Evolutionary conservation across 2,888 invertebrate species (phyloP).

Genomic region (Hypomecis atomaria): DNA sequence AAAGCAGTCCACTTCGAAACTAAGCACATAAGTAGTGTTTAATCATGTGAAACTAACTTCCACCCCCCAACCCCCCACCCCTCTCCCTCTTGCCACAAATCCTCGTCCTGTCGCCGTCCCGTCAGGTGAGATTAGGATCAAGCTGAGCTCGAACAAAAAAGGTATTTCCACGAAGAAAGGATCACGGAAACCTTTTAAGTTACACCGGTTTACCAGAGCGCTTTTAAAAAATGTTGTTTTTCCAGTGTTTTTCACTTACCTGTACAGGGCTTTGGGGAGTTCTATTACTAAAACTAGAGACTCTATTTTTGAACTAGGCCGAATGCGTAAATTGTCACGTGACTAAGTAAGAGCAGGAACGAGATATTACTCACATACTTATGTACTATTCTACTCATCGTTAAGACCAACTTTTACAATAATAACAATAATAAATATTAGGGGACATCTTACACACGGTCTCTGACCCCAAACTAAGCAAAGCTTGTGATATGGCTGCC

Average conservation of each 20-base stretch:
- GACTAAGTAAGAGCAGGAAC: too few relatives aligned
- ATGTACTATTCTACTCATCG: too few relatives aligned
- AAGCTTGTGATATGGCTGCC: too few relatives aligned
- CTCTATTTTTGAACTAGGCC: too few relatives aligned
- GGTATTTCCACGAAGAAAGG: constrained; percentile 19
- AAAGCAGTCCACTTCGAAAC: constrained; percentile 1
- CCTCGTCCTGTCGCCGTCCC: constrained; percentile 19
- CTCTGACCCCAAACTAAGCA: too few relatives aligned
- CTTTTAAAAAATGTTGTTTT: constrained; percentile 6
- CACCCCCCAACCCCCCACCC: neutral
- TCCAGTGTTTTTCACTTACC: neutral
- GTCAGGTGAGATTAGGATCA: constrained; percentile 31
- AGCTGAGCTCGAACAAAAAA: constrained; percentile 22
- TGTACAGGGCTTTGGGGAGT: too few relatives aligned
- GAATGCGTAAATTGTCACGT: too few relatives aligned
- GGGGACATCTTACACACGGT: too few relatives aligned
- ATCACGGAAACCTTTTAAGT: constrained; percentile 24
- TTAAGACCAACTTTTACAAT: too few relatives aligned
- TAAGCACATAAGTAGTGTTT: constrained; percentile 6
- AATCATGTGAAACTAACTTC: constrained; percentile 11
- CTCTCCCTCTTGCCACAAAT: constrained; percentile 8
- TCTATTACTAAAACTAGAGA: too few relatives aligned
- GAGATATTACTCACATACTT: too few relatives aligned
- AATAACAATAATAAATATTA: too few relatives aligned
- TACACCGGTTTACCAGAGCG: constrained; percentile 9